Percentiles rank a stretch among this genome's conserved stretches.
phyloP scores from a whole-genome alignment of 2,888 invertebrate species.

The Drosophila monieri region DNA sequence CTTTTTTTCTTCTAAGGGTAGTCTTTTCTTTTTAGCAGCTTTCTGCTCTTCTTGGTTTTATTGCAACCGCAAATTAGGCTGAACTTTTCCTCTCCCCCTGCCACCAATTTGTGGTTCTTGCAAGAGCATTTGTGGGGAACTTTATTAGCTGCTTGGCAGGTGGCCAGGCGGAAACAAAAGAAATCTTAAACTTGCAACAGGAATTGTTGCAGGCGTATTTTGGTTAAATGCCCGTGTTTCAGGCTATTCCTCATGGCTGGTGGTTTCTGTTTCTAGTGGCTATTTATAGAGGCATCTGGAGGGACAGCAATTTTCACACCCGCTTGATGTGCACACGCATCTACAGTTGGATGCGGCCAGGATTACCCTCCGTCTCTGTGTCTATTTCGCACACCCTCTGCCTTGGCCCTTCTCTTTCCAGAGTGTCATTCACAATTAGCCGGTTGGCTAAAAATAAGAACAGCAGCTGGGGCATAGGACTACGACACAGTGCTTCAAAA shows the following conservation, averaged over 20 bases:
- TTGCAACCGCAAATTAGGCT: conserved; percentile 63
- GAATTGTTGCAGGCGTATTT: conserved; percentile 12
- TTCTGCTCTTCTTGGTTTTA: conserved; percentile 10
- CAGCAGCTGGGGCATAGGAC: conserved; percentile 31
- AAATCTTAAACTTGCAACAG: conserved; percentile 33
- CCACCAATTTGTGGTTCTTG: conserved; percentile 3
- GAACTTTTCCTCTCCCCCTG: conserved; percentile 47
- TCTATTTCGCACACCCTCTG: background rate
- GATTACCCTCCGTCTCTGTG: background rate
- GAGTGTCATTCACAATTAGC: conserved; percentile 75
- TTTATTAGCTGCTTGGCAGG: conserved; percentile 67
- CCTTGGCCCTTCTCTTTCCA: conserved; percentile 34
- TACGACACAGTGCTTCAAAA: conserved; percentile 47
- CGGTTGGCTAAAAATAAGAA: conserved; percentile 70
- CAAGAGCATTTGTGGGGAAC: conserved; percentile 42
- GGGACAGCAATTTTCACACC: conserved; percentile 60
- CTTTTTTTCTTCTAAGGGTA: background rate
- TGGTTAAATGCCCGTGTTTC: conserved; percentile 17
- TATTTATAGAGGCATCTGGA: conserved; percentile 50
- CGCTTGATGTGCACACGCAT: conserved; percentile 60
- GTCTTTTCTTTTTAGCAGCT: conserved; percentile 3
- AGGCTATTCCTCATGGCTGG: conserved; percentile 15
- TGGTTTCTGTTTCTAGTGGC: conserved; percentile 16
- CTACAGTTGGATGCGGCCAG: conserved; percentile 7
- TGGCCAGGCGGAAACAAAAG: conserved; percentile 54